Evolutionary conservation across 2,888 invertebrate species (phyloP).

Genomic region (Selenia dentaria): DNA sequence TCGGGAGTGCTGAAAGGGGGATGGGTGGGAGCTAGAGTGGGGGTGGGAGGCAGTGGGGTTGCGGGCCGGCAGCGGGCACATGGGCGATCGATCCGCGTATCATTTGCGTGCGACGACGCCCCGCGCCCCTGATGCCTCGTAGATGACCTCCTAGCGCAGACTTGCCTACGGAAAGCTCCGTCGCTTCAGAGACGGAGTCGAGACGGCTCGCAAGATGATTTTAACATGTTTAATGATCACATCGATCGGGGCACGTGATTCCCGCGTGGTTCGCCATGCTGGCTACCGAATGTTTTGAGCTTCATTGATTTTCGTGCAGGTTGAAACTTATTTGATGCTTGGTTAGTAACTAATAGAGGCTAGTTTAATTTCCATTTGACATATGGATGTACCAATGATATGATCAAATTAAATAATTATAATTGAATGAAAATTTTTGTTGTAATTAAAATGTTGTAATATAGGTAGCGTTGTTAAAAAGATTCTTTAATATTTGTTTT

Average conservation of each 20-base stretch:
- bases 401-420: too few relatives aligned
- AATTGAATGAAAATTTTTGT: too few relatives aligned
- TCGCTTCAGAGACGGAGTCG: neutral
- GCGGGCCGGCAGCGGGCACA: conserved; percentile 60
- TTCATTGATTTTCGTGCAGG: too few relatives aligned
- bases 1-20: conserved; percentile 33
- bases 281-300: neutral
- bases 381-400: too few relatives aligned
- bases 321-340: too few relatives aligned
- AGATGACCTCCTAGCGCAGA: conserved; percentile 44
- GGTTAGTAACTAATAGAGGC: too few relatives aligned
- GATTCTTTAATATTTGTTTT: too few relatives aligned
- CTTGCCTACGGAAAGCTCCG: conserved; percentile 9
- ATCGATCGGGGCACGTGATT: conserved; percentile 7
- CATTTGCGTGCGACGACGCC: conserved; percentile 75
- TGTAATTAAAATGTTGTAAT: too few relatives aligned
- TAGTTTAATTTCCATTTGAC: too few relatives aligned
- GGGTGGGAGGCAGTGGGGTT: conserved; percentile 41
- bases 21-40: conserved; percentile 34
- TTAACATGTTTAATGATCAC: neutral
- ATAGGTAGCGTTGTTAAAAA: too few relatives aligned
- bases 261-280: neutral
- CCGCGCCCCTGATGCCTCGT: conserved; percentile 46
- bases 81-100: conserved; percentile 78
- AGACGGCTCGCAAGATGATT: conserved; percentile 22